phyloP scores from a whole-genome alignment of 2,797 vertebrate genomes.

The Rhyacichthys aspro region DNA sequence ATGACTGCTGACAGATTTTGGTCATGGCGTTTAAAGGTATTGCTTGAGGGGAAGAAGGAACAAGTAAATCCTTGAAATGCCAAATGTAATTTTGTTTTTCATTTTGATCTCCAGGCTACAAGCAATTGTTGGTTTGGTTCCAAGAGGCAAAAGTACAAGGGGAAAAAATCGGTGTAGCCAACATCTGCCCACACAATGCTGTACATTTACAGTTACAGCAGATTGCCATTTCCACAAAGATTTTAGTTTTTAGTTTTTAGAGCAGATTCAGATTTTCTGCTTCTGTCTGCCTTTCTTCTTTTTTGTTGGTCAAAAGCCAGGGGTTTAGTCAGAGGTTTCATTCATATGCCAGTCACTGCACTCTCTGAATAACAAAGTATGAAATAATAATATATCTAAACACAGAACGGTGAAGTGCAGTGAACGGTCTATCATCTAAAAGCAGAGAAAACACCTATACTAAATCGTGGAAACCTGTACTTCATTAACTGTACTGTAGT shows the following conservation, averaged over 20 bases:
- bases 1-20: neutral
- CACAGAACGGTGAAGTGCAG: too few species aligned
- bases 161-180: neutral
- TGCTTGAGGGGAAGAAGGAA: neutral
- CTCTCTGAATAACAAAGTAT: too few species aligned
- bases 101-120: constrained; percentile 18
- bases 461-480: too few species aligned
- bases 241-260: constrained; percentile 13
- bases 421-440: too few species aligned
- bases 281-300: too few species aligned
- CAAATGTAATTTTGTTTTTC: constrained; percentile 10
- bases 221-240: constrained; percentile 21
- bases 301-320: too few species aligned
- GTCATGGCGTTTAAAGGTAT: constrained; percentile 10
- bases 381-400: too few species aligned
- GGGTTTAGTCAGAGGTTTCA: too few species aligned
- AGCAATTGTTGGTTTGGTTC: constrained; percentile 4
- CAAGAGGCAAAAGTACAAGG: constrained; percentile 3
- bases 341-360: neutral
- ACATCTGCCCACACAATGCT: constrained; percentile 25
- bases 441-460: too few species aligned
- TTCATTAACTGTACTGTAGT: too few species aligned
- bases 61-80: constrained; percentile 25
- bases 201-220: neutral
- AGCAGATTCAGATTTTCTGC: too few species aligned